A percentile compares a stretch with the other conserved stretches of the same genome.
Conservation (phyloP, 2,888 invertebrate species). For the Spodoptera exigua region DNA sequence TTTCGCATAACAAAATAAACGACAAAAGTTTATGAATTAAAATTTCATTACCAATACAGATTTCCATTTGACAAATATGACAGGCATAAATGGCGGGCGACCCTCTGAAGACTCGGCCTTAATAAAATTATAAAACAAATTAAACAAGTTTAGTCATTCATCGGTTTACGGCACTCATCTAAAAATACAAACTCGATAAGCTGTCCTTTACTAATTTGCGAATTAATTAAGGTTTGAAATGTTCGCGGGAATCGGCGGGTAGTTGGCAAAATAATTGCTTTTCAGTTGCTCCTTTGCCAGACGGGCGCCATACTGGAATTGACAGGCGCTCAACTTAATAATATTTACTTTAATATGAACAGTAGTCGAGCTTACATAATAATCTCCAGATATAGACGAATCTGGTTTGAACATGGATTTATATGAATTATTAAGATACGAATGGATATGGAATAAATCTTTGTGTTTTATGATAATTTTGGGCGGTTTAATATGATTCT, state of each 20-base stretch:
- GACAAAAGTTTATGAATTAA: slow-evolving; percentile 57
- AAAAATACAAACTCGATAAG: slow-evolving; percentile 65
- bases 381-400: neutral
- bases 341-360: slow-evolving; percentile 22
- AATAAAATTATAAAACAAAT: slow-evolving; percentile 68
- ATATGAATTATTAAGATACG: slow-evolving; percentile 9
- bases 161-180: slow-evolving; percentile 61
- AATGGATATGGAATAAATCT: neutral
- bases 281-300: slow-evolving; percentile 57
- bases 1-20: slow-evolving; percentile 46
- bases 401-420: neutral
- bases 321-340: slow-evolving; percentile 45
- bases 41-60: slow-evolving; percentile 58
- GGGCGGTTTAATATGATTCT: neutral
- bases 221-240: slow-evolving; percentile 66
- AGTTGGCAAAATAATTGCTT: slow-evolving; percentile 64
- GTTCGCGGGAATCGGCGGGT: slow-evolving; percentile 42
- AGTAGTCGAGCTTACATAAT: slow-evolving; percentile 16
- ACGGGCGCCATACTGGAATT: slow-evolving; percentile 28
- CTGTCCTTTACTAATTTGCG: slow-evolving; percentile 66
- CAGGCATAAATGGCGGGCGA: slow-evolving; percentile 43
- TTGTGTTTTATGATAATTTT: neutral
- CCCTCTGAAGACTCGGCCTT: slow-evolving; percentile 54
- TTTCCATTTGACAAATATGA: slow-evolving; percentile 59
- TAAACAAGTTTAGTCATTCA: slow-evolving; percentile 62